These are phyloP conservation scores for Hofmannophila pseudospretella DNA, from an alignment of 2,888 invertebrate species.

Conservation along the genomic window DNA sequence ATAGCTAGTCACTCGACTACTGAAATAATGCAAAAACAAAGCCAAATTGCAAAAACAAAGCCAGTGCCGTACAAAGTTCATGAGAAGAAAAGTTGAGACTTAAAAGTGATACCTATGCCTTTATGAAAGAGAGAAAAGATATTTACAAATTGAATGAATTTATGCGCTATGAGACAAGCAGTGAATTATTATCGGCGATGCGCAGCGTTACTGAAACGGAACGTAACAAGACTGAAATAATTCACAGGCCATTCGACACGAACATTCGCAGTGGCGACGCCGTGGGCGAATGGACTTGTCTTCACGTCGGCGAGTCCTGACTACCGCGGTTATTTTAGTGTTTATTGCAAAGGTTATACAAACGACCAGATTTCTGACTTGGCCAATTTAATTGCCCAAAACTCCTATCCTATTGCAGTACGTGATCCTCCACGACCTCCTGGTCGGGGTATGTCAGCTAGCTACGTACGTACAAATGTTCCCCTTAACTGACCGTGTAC, in stretches of 20 bases:
- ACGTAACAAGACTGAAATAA: conserved; percentile 62
- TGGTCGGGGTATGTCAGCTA: too few species aligned
- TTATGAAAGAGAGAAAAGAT: conserved; percentile 27
- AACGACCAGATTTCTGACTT: too few species aligned
- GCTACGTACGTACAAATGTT: too few species aligned
- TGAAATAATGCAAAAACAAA: too few species aligned
- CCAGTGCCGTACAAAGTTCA: not conserved
- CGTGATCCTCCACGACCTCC: too few species aligned
- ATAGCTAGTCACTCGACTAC: too few species aligned
- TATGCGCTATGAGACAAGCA: conserved; percentile 41
- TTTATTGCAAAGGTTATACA: too few species aligned
- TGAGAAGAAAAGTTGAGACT: not conserved
- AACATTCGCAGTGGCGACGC: conserved; percentile 43
- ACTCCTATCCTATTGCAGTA: too few species aligned
- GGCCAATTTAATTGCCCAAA: too few species aligned
- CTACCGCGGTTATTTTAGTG: conserved; percentile 17
- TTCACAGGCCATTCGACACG: conserved; percentile 64
- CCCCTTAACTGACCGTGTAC: too few species aligned
- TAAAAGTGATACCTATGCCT: not conserved
- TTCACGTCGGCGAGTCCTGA: conserved; percentile 42
- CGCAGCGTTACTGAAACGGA: conserved; percentile 55
- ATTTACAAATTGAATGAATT: conserved; percentile 57
- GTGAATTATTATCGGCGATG: conserved; percentile 57
- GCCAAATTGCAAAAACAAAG: too few species aligned
- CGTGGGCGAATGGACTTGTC: conserved; percentile 55